phyloP scores from a whole-genome alignment of 2,888 invertebrate genomes.

The Diadromus collaris region DNA sequence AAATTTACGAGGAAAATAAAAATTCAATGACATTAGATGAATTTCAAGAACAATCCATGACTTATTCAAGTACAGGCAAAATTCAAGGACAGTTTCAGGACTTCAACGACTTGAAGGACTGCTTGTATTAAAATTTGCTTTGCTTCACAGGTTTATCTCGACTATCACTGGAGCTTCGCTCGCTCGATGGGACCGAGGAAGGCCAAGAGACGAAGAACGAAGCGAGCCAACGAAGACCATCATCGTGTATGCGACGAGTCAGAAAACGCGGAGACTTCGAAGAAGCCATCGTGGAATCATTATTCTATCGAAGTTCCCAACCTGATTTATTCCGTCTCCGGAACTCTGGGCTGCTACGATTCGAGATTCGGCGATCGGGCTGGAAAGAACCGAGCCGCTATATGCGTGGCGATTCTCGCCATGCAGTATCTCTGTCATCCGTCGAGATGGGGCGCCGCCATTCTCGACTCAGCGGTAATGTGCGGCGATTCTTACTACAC shows the following conservation, averaged over 20 bases:
- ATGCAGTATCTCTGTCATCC: slow-evolving; percentile 74
- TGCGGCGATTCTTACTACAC: slow-evolving; percentile 76
- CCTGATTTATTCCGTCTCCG: slow-evolving; percentile 77
- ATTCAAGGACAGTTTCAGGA: no score
- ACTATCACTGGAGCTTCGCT: slow-evolving; percentile 76
- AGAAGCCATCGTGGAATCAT: slow-evolving; percentile 73
- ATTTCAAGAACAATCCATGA: no score
- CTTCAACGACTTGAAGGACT: no score
- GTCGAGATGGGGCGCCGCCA: slow-evolving; percentile 73
- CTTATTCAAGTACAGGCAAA: no score
- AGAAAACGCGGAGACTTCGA: slow-evolving; percentile 41
- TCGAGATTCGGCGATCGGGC: slow-evolving; percentile 70
- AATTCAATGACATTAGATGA: no score
- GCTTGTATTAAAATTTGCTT: no score
- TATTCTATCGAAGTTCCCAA: slow-evolving; percentile 74
- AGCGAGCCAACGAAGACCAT: not conserved
- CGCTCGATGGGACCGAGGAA: slow-evolving; percentile 58
- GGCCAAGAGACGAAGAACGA: slow-evolving; percentile 28
- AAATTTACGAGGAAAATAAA: no score
- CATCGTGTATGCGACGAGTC: slow-evolving; percentile 18
- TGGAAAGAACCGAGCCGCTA: slow-evolving; percentile 75
- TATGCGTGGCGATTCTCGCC: slow-evolving; percentile 72
- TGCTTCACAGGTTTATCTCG: slow-evolving; percentile 77
- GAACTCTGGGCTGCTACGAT: slow-evolving; percentile 75
- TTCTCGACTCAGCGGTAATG: slow-evolving; percentile 76